These are phyloP conservation scores for Tetrao urogallus DNA, from an alignment of 2,113 vertebrate species.

Conservation along the genomic window DNA sequence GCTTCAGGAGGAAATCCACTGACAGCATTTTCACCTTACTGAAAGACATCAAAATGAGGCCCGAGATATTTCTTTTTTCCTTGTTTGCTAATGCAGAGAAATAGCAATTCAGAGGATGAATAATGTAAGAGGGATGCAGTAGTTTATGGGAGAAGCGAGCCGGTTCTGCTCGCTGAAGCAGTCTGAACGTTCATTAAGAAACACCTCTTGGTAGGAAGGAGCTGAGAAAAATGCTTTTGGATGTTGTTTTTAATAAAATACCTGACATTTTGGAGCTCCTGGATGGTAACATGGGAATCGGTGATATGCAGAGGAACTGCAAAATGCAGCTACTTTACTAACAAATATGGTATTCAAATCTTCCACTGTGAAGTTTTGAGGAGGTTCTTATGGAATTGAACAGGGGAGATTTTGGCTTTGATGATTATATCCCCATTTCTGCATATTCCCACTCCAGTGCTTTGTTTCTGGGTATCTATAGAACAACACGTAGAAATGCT, in stretches of 20 bases:
- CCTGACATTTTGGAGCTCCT: background rate
- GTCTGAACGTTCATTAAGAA: background rate
- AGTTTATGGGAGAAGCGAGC: background rate
- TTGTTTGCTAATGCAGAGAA: constrained; percentile 45
- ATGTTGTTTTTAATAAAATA: constrained; percentile 27
- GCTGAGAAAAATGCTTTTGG: background rate
- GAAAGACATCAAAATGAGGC: constrained; percentile 18
- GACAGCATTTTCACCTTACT: constrained; percentile 24
- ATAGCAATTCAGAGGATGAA: constrained; percentile 35
- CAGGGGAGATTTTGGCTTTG: background rate
- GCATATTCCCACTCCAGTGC: background rate
- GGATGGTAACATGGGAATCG: background rate
- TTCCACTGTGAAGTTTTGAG: background rate
- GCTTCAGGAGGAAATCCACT: constrained; percentile 41
- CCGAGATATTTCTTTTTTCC: background rate
- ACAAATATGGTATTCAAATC: background rate
- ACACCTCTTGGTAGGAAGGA: background rate
- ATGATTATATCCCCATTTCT: accelerated
- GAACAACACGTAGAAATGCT: accelerated
- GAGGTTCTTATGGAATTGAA: background rate
- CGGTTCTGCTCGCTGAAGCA: background rate
- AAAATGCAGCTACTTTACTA: background rate
- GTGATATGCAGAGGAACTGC: accelerated
- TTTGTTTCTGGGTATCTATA: background rate
- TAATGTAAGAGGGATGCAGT: constrained; percentile 34